Evolutionary conservation across 2,113 vertebrate genomes (phyloP).

Genomic region (Tichodroma muraria): DNA sequence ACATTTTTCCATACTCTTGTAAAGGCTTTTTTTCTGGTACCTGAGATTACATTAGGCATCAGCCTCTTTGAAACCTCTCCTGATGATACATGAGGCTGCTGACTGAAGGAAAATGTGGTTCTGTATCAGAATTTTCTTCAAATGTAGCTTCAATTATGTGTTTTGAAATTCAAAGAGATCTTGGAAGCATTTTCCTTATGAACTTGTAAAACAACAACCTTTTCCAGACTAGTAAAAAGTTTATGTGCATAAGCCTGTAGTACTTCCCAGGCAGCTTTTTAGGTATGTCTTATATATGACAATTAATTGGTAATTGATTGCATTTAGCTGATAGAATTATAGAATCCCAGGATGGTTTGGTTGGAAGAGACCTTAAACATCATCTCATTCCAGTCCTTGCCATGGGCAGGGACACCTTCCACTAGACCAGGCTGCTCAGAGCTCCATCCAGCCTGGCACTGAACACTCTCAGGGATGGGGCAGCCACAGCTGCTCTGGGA

Average conservation of each 20-base stretch:
- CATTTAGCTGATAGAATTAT: neutral
- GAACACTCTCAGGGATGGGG: neutral
- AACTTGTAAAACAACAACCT: neutral
- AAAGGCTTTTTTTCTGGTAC: neutral
- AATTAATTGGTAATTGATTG: fast-evolving
- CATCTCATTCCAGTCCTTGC: neutral
- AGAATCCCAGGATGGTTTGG: neutral
- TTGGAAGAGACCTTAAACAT: neutral
- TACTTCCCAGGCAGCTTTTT: neutral
- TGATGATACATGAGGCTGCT: neutral
- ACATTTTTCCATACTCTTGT: neutral
- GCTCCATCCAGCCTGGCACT: neutral
- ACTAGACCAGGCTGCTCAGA: neutral
- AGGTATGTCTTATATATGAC: neutral
- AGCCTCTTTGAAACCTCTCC: neutral
- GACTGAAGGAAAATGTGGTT: neutral
- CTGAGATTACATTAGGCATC: neutral
- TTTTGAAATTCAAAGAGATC: neutral
- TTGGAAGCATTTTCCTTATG: neutral
- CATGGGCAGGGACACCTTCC: neutral
- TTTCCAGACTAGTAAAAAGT: neutral
- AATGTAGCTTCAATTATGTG: neutral
- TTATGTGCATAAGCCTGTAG: neutral
- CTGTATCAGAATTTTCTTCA: neutral
- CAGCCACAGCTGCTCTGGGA: neutral